Evolutionary conservation across 1,140 invertebrate species (phyloP), one percentile per base, ranked within the genome.

Genomic region (Diprion similis): DNA sequence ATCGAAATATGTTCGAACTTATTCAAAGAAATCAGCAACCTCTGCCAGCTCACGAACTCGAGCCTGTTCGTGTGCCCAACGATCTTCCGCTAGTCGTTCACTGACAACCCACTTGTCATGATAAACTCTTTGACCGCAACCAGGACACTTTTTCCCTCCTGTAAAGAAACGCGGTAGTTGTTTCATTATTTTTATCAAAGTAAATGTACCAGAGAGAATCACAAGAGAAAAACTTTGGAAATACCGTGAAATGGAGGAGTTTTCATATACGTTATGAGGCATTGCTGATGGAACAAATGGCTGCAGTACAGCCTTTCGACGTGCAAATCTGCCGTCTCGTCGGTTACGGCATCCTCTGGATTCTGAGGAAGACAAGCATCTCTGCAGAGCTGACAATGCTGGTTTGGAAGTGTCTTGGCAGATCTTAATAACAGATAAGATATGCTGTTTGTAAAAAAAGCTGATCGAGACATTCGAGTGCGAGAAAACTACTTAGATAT

Each of bases 51-150:
- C 94, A 76, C 94, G 87, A 77, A 92, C 89, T 71, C 93, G 89
- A 8, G 94, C 94, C 81, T 95, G 92, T 79, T 94, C 90, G 80
- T 95, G 93, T 8, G 94, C 94, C 94, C 94, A 95, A 65, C 94
- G 87, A 37, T 92, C 90, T 85, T 95, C 94, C 0, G 93, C 93
- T 17, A 94, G 84, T 78, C 92, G 92, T 10, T 94, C 91, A 70
- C 90, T 91, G 18, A 94, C 79, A 73, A 91, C 91, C 92, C 93
- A 95, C 80, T 94, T 94, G 73, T 94, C 93, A 81, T 95, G 94
- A 80, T 90, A 93, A 70, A 95, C 91, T 78, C 89, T 89, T 75
- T 92, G 87, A 10, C 88, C 89, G 84, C 94, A 95, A 7, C 73
- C 77, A 65, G 89, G 88, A 85, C 92, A 93, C 75, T 90, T 91